Base-by-base conservation (phyloP, 2,113 vertebrate species). In the Rallus limicola region DNA sequence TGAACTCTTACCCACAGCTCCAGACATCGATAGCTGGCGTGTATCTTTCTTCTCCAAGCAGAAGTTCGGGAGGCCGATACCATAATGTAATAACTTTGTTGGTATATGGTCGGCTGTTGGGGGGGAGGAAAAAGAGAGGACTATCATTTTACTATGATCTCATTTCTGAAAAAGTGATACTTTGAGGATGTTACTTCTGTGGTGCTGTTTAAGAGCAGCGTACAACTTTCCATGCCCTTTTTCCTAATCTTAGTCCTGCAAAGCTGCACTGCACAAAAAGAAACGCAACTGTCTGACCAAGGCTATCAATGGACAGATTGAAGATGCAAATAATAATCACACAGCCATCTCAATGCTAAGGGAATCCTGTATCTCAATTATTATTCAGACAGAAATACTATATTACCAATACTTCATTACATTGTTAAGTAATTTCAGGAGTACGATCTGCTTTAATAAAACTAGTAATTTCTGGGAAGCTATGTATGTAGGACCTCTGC, bases 31-130 rank as follows among this genome's bases (percentile, higher is more conserved):
- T 99, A 53, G 98, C 98, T 82, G 98, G 98, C 6, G 98, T 98
- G 34, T 99, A 99, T 87, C 98, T 96, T 85, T 99, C 98, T 94
- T 99, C 98, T 96, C 98, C 98, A 78, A 99, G 93, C 25, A 99
- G 97, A 50, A 99, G 97, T 91, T 99, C 98, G 44, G 98, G 98
- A 64, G 98, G 98, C 60, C 98, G 98, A 95, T 99, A 99, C 98
- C 98, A 99, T 59, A 99, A 93, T 0, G 98, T 99, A 88, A 99
- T 99, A 85, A 99, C 98, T 96, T 99, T 99, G 96, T 99, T 99
- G 87, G 98, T 99, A 87, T 99, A 99, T 5, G 98, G 98, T 44
- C 98, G 98, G 95, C 98, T 99, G 95, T 96, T 78, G 56, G 23
- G 28, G 28, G 67, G 94, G 77, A 89, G 65, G 88, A 95, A 97